Evolutionary conservation across 2,797 vertebrate species (phyloP), one percentile per base, ranked within the genome.

Genomic region (Lagodon rhomboides): DNA sequence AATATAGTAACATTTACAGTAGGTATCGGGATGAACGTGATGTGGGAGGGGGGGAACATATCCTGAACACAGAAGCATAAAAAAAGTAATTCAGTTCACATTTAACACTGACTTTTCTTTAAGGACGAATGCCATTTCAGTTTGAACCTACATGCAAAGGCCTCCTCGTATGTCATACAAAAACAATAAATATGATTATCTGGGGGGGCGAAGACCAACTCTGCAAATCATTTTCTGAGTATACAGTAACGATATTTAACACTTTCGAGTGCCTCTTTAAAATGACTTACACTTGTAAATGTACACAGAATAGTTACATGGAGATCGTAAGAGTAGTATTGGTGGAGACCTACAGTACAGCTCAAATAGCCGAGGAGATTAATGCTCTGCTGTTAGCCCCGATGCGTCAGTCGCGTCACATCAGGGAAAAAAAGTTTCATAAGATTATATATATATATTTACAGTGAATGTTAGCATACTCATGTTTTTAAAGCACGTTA

Each of bases 1-100:
- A 94, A 91, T 93, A 91, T 79, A 68, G 55, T 77, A 82, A 90
- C 88, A 85, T 90, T 79, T 87, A 88, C 83, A 89, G 86, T 46
- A 69, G 72, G 69, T 87, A 85, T 87, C 69, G 77, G 55, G 69
- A 73, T 86, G 63, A 82, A 56, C 56, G 59, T 70, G 46, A 77
- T 60, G 69, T 51, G 34, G 6, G 54, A 58, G 22, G 27, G 34
- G 6, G 54, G 61, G n/a, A 27, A 60, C 69, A 75, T 58, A 77
- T 56, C 67, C 44, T 50, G 38, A 83, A 87, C 73, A 93, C 82
- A 59, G 73, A 91, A 76, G 75, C 82, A 68, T 84, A 86, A 77
- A 85, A 85, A 88, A 81, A 55, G 60, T 72, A 47, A 78, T 72
- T 73, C 1, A 55, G 80, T 89, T 85, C 81, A 93, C 85, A 85